Evolutionary conservation across 2,797 vertebrate species (phyloP).

Genomic region (Lutra lutra): DNA sequence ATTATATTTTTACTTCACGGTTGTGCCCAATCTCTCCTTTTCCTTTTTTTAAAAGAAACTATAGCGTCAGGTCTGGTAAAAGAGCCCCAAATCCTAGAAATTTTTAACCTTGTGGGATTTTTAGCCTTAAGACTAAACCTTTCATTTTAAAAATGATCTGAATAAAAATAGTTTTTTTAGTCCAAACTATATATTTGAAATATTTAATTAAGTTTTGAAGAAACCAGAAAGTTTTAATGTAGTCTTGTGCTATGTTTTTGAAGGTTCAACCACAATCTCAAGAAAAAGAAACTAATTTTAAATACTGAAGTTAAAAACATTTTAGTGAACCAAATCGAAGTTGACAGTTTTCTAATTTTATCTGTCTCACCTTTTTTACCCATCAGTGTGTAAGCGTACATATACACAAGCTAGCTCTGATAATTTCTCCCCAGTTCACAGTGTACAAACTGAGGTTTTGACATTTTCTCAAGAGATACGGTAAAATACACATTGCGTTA

Average conservation of each 20-base stretch:
- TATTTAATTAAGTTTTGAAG: slow-evolving; percentile 9
- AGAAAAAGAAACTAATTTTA: slow-evolving; percentile 45
- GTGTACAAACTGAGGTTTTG: not conserved
- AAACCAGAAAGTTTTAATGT: not conserved
- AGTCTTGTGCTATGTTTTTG: not conserved
- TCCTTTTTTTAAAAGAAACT: not conserved
- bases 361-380: not conserved
- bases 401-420: not conserved
- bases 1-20: slow-evolving; percentile 15
- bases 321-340: slow-evolving; percentile 25
- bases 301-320: slow-evolving; percentile 27
- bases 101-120: not conserved
- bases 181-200: slow-evolving; percentile 12
- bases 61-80: slow-evolving; percentile 7
- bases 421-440: not conserved
- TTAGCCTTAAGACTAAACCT: slow-evolving; percentile 22
- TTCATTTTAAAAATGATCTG: slow-evolving; percentile 33
- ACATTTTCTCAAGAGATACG: slow-evolving; percentile 10
- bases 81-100: slow-evolving; percentile 17
- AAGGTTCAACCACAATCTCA: not conserved
- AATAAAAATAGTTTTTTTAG: slow-evolving; percentile 49
- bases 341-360: slow-evolving; percentile 31
- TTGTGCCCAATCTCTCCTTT: not conserved
- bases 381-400: not conserved
- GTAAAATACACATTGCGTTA: not conserved